Base-by-base conservation (phyloP, 2,797 vertebrate genomes). In the Manis crassicaudata region DNA sequence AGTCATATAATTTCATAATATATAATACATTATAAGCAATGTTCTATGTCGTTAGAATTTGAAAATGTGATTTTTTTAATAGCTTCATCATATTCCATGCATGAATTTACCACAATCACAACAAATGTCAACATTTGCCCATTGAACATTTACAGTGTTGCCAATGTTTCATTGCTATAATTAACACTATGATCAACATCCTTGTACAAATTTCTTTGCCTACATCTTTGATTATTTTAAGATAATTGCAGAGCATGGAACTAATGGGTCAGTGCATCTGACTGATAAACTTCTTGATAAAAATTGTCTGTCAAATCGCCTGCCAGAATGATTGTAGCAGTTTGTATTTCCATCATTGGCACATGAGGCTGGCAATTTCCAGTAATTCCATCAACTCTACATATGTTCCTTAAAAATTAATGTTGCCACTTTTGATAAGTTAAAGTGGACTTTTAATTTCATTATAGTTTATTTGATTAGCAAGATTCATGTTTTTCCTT, bases 61-160 rank as follows among this genome's bases (percentile, higher is more conserved):
- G 52, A 63, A 97, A 88, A 73, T 88, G 73, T 72, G n/a, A 68
- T 62, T 92, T 92, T 92, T 91, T 62, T n/a, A 56, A 79, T 43
- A 84, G 23, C 3, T 68, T 10, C 7, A 46, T 29, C 29, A 79
- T 63, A 88, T 67, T 67, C 9, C 23, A 52, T 77, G 52, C 35
- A 85, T 52, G 6, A 68, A 76, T 84, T 56, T 88, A 62, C 46
- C 58, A 70, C 37, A 67, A 32, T 60, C 35, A 94, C 63, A 84
- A 67, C 76, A 50, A 89, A 83, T 60, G 50, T 80, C 35, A 76
- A 20, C 16, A 13, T 68, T 88, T 83, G 5, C 2, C 37, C 27
- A 40, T 8, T 68, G 54, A 84, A 43, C 84, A 79, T 67, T 73
- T 95, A 56, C 9, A 50, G 7, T n/a, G 20, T 87, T 37, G 40